These are phyloP conservation scores for Hylaea fasciaria DNA, from an alignment of 2,888 invertebrate genomes.

Conservation along the genomic window DNA sequence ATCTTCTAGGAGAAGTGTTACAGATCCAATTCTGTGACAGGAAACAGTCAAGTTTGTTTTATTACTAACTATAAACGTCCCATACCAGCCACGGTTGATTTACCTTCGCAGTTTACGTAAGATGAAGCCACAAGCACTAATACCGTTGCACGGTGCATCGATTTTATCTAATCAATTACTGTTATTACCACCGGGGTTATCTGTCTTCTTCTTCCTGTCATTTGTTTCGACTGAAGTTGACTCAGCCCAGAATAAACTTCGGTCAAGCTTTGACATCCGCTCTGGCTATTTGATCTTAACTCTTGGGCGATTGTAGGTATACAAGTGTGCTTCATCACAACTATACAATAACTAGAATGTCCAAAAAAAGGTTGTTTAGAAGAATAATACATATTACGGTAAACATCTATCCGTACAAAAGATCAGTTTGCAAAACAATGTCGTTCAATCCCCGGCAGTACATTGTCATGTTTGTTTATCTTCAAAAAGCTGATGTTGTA, in stretches of 20 bases:
- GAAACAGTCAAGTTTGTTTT: slow-evolving; percentile 75
- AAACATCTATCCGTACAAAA: slow-evolving; percentile 24
- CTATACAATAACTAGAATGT: slow-evolving; percentile 9
- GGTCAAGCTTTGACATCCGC: slow-evolving; percentile 25
- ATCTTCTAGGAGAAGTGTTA: slow-evolving; percentile 53
- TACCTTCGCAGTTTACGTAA: slow-evolving; percentile 58
- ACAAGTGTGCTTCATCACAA: background rate
- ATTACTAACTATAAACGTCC: slow-evolving; percentile 73
- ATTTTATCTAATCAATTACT: slow-evolving; percentile 55
- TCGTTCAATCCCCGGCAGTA: slow-evolving; percentile 35
- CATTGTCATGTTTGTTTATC: slow-evolving; percentile 39
- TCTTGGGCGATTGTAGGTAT: background rate
- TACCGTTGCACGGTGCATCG: slow-evolving; percentile 49
- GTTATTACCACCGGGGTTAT: slow-evolving; percentile 49
- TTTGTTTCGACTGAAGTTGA: slow-evolving; percentile 24
- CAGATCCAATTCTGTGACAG: slow-evolving; percentile 68
- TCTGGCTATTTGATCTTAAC: slow-evolving; percentile 4
- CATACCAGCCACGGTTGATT: slow-evolving; percentile 67
- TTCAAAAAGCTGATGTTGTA: slow-evolving; percentile 51
- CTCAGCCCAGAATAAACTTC: slow-evolving; percentile 14
- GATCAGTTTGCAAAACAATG: slow-evolving; percentile 34
- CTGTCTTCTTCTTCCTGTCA: slow-evolving; percentile 35
- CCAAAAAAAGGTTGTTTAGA: background rate
- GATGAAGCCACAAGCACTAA: slow-evolving; percentile 43
- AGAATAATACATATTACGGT: slow-evolving; percentile 11